Percentiles rank a stretch among this genome's conserved stretches.
phyloP scores from a whole-genome alignment of 2,113 vertebrate species.

The Amphilophus citrinellus region DNA sequence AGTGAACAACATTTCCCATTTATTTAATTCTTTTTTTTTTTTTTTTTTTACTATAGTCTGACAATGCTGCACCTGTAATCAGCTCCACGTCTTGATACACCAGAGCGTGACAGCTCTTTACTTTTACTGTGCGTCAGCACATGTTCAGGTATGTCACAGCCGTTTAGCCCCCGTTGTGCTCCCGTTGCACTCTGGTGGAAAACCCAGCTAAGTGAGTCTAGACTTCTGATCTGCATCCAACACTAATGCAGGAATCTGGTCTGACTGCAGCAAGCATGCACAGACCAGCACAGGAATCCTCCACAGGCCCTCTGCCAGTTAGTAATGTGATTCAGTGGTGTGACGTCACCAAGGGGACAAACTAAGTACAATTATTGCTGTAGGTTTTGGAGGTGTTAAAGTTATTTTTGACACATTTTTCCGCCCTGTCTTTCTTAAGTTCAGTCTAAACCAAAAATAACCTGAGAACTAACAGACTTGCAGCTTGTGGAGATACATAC shows the following conservation, averaged over 20 bases:
- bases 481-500: not conserved
- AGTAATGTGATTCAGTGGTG: slow-evolving; percentile 67
- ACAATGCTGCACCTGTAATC: not conserved
- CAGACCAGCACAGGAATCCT: slow-evolving; percentile 82
- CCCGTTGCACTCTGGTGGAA: slow-evolving; percentile 48
- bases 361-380: not conserved
- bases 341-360: slow-evolving; percentile 64
- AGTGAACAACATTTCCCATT: not conserved
- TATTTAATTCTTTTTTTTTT: not conserved
- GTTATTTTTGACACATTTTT: not conserved
- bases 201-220: slow-evolving; percentile 53
- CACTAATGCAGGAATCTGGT: slow-evolving; percentile 76
- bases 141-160: slow-evolving; percentile 44
- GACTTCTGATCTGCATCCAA: slow-evolving; percentile 38
- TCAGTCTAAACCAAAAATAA: not conserved
- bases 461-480: not conserved
- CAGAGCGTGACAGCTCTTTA: not conserved
- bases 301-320: slow-evolving; percentile 49
- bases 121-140: slow-evolving; percentile 22
- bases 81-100: not conserved
- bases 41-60: not conserved
- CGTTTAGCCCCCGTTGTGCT: slow-evolving; percentile 46
- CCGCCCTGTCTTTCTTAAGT: not conserved
- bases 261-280: slow-evolving; percentile 78
- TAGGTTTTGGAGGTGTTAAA: not conserved